Percentiles rank a stretch among this genome's conserved stretches.
Conservation (phyloP, 2,797 vertebrate genomes). For the Peromyscus eremicus region DNA sequence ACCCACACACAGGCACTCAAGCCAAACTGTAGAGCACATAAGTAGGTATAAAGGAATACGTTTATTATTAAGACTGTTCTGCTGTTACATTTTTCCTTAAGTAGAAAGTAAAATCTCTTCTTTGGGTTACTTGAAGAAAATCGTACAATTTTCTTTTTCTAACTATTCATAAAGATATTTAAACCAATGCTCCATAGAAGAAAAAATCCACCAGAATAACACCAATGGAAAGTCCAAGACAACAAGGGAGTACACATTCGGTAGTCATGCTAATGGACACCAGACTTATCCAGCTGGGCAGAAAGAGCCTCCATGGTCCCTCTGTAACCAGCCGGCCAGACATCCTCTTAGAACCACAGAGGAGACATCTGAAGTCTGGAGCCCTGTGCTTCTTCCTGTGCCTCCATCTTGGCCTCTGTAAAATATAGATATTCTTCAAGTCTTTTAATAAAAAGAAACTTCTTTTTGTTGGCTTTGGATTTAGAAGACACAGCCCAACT, state of each 20-base stretch:
- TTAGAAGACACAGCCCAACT: neutral
- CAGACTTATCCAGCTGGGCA: too few species aligned
- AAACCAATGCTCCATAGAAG: neutral
- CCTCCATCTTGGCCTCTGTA: neutral
- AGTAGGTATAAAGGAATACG: neutral
- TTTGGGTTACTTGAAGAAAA: constrained; percentile 17
- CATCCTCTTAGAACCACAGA: neutral
- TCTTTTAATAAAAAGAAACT: neutral
- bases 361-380: neutral
- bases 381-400: neutral
- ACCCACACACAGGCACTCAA: neutral
- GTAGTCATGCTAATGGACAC: neutral
- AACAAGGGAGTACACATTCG: neutral
- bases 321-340: neutral
- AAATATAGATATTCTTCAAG: neutral
- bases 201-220: neutral
- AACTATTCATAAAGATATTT: constrained; percentile 1
- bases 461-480: neutral
- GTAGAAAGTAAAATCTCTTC: neutral
- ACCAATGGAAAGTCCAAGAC: neutral
- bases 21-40: neutral
- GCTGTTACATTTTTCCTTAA: neutral
- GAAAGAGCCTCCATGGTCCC: neutral
- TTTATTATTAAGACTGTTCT: neutral
- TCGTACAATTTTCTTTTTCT: neutral